These are phyloP conservation scores for Cyrtonyx montezumae DNA, from an alignment of 2,113 vertebrate genomes.

Conservation along the genomic window DNA sequence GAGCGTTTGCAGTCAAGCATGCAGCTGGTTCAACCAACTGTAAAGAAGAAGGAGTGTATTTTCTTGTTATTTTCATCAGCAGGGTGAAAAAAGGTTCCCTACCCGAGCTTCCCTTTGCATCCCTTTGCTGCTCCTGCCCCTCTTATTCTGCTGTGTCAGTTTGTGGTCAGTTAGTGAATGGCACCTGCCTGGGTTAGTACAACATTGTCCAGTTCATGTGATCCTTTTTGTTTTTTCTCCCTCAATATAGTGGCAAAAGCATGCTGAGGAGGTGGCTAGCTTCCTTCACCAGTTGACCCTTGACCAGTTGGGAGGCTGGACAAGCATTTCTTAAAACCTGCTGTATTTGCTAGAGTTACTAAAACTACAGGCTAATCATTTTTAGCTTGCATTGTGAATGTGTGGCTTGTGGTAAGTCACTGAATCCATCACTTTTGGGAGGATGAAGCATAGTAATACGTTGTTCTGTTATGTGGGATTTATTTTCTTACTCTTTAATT, in stretches of 20 bases:
- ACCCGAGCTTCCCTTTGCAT: neutral
- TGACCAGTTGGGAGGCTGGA: neutral
- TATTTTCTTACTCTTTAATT: neutral
- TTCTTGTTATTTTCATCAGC: neutral
- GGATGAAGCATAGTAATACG: neutral
- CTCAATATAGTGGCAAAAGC: neutral
- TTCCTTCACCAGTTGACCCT: neutral
- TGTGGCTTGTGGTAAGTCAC: neutral
- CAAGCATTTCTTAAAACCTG: neutral
- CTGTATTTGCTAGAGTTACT: neutral
- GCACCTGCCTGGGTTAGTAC: neutral
- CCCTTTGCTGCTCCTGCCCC: neutral
- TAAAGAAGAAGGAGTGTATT: fast-evolving
- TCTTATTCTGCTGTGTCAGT: neutral
- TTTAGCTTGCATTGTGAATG: neutral
- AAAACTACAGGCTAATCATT: fast-evolving
- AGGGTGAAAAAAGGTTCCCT: neutral
- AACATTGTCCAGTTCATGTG: neutral
- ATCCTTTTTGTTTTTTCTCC: neutral
- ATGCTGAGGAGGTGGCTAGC: neutral
- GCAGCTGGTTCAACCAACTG: neutral
- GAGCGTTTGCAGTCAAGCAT: neutral
- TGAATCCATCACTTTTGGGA: neutral
- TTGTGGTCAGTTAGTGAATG: neutral
- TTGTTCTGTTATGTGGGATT: neutral